Base-by-base conservation (phyloP, 64 coral and sea anemone species). In the Pocillopora verrucosa region DNA sequence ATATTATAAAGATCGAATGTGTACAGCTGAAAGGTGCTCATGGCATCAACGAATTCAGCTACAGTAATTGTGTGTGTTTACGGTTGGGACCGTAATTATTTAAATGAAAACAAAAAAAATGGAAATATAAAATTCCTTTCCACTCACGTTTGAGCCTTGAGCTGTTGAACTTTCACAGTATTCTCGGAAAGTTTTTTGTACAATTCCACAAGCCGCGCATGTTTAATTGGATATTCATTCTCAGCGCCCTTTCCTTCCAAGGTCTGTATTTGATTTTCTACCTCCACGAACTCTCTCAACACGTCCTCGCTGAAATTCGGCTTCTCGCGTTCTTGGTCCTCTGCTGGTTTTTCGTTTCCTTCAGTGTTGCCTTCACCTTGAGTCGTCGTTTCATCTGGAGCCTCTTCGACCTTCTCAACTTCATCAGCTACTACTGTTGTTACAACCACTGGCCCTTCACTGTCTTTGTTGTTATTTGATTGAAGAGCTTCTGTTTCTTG, bases 221-320 rank as follows among this genome's bases (percentile, higher is more conserved):
- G 91, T 59, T 96, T 92, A 0, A 88, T 83, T 20, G 60, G 45
- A 63, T 92, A 83, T 56, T 80, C 80, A 16, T 85, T 90, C 60
- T 92, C 94, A 4, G 87, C 45, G 22, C 89, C 88, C 64, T 89
- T 96, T 56, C 65, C 69, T 60, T 90, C 83, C 16, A 96, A 72
- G 16, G 87, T 89, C 87, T 90, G 76, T 15, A 96, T 70, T 85
- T 93, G 81, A 36, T 83, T 90, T 25, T 96, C 91, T 16, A 93
- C 63, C 16, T 96, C 95, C 11, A 93, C 88, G 75, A 96, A 96
- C 14, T 89, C 87, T 78, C 91, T 93, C 13, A 96, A 79, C 24
- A 91, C 73, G 35, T 96, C 95, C 80, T 96, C 91, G 73, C 90
- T 90, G 22, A 96, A 96, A 70, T 96, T 91, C 20, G 95, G 95